phyloP scores from a whole-genome alignment of 2,113 vertebrate genomes.

The Chloropsis cyanopogon region DNA sequence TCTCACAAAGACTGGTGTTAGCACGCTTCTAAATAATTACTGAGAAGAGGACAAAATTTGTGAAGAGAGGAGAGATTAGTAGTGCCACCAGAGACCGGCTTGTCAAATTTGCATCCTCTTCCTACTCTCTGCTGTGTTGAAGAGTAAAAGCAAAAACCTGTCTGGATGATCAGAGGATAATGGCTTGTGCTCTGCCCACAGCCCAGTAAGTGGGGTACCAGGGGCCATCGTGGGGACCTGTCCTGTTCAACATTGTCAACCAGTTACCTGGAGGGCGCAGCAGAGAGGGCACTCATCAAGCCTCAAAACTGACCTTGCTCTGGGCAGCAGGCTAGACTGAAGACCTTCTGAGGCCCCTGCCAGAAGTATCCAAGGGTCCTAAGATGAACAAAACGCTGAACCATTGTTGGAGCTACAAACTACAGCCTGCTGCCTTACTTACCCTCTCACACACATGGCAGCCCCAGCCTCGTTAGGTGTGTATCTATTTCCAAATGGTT shows the following conservation, averaged over 20 bases:
- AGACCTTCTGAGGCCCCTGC: neutral
- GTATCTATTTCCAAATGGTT: neutral
- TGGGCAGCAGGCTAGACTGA: neutral
- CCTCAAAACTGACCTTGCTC: neutral
- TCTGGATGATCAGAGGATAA: neutral
- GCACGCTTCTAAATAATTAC: neutral
- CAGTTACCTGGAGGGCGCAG: neutral
- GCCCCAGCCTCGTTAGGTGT: neutral
- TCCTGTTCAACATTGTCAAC: neutral
- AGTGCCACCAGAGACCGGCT: neutral
- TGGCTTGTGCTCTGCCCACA: neutral
- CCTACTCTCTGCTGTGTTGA: neutral
- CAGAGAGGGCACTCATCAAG: neutral
- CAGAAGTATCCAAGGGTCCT: neutral
- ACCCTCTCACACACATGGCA: neutral
- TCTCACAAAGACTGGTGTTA: neutral
- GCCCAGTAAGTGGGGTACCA: neutral
- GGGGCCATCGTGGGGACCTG: fast-evolving
- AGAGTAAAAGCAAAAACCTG: neutral
- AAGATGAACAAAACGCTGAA: neutral
- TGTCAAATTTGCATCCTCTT: neutral
- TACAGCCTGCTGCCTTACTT: neutral
- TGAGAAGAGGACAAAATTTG: neutral
- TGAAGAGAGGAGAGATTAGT: neutral
- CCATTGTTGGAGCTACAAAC: neutral